Evolutionary conservation across 1,140 invertebrate genomes (phyloP), one percentile per base, ranked within the genome.

Genomic region (Papilio polyxenes): DNA sequence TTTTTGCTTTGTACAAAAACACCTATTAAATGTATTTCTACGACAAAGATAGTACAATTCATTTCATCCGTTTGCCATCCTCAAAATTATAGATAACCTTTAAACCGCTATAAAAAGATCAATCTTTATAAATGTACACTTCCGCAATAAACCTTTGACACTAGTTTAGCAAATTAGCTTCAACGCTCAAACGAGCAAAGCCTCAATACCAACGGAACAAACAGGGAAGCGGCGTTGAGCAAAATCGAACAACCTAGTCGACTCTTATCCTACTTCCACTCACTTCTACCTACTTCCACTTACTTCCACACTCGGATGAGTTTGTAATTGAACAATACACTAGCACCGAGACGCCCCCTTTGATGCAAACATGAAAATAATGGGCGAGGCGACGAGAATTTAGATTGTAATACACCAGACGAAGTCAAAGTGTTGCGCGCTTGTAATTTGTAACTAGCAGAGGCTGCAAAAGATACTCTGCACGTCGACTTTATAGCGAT

Each of bases 321-420:
- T 76, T 76, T 76, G 75, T 76, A 76, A 76, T 76, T 76, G 75
- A 53, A 76, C 75, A 76, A 76, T 76, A 76, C 17, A 75, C 74
- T 10, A 15, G 44, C 44, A 76, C 49, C 6, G 20, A 76, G 75
- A 76, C 20, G 11, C 48, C 20, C 75, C 15, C 15, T 23, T 49
- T 15, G 75, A 76, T 53, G 48, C 75, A 76, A 53, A 76, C 75
- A 53, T n/a, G 75, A 76, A 76, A 76, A 53, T 76, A 76, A 53
- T 76, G 48, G 75, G 17, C 44, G 44, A 49, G 75, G 75, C 75
- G 75, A 53, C 75, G 75, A 51, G 75, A 76, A 76, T 76, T 76
- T 76, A 76, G 75, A 76, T 76, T 76, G 44, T 31, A 76, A 53
- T 31, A 53, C 20, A 53, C 44, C 75, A 76, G 48, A 51, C 9